phyloP scores from a whole-genome alignment of 2,113 vertebrate species.

The Cebidichthys violaceus region DNA sequence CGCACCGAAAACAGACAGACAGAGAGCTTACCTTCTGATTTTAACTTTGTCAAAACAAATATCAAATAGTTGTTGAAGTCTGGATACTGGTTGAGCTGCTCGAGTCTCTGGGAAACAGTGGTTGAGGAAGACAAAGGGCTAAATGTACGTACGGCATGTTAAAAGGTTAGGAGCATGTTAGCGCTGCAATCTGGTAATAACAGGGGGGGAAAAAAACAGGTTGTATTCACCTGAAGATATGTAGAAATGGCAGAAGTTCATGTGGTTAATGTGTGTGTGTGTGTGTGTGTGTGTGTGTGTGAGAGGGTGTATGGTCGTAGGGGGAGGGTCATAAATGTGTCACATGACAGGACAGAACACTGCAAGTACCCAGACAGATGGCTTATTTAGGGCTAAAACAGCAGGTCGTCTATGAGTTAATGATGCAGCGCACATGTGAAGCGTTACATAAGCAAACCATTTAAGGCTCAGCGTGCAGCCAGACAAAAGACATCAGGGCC shows the following conservation, averaged over 20 bases:
- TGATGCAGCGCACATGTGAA: constrained; percentile 25
- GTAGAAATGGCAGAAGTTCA: neutral
- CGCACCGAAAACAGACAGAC: neutral
- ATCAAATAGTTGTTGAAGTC: constrained; percentile 99
- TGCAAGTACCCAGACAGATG: constrained; percentile 47
- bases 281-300: neutral
- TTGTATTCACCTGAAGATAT: neutral
- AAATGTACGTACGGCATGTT: constrained; percentile 4
- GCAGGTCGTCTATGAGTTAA: constrained; percentile 49
- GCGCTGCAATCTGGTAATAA: neutral
- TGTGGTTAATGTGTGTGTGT: no score
- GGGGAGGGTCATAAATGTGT: constrained; percentile 45
- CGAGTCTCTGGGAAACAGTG: constrained; percentile 90
- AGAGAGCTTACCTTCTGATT: constrained; percentile 94
- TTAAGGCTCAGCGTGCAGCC: constrained; percentile 36
- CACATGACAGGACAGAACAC: constrained; percentile 6
- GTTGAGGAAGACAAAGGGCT: constrained; percentile 84
- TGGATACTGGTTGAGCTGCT: constrained; percentile 98
- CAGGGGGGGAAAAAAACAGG: no score
- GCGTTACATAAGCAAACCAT: constrained; percentile 42
- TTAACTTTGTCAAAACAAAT: constrained; percentile 97
- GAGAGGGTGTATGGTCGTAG: neutral
- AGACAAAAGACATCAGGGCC: neutral
- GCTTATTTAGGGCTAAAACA: constrained; percentile 43
- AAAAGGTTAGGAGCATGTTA: constrained; percentile 38